Conservation (phyloP, 2,797 vertebrate genomes). For the Alca torda region DNA sequence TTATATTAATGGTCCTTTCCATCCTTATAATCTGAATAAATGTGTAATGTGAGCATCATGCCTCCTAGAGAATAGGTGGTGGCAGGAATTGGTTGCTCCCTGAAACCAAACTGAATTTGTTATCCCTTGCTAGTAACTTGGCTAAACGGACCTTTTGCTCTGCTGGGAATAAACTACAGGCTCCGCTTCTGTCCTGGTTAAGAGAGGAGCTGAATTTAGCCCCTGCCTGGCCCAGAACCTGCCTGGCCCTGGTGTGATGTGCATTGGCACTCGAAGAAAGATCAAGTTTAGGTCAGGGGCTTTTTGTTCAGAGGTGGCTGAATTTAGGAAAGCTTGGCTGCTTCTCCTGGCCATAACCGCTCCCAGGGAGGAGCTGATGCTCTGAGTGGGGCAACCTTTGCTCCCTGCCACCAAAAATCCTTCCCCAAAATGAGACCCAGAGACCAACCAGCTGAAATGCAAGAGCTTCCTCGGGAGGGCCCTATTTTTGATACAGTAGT, state of each 20-base stretch:
- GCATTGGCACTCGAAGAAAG: not conserved
- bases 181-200: not conserved
- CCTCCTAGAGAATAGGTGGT: not conserved
- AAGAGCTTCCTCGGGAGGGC: not conserved
- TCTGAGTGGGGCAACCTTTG: not conserved
- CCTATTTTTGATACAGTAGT: not conserved
- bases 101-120: not conserved
- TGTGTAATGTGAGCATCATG: not conserved
- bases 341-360: not conserved
- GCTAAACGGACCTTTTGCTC: not conserved
- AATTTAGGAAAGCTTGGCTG: not conserved
- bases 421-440: not conserved
- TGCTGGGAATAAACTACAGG: not conserved
- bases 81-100: not conserved
- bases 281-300: not conserved
- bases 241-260: not conserved
- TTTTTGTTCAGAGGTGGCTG: not conserved
- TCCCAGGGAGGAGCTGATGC: not conserved
- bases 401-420: not conserved
- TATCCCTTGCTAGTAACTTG: not conserved
- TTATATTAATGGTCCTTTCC: not conserved
- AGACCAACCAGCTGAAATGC: not conserved
- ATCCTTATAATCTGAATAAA: not conserved
- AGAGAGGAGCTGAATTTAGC: not conserved
- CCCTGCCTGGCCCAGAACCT: not conserved